These are phyloP conservation scores for Mactromeris polynyma DNA, from an alignment of 2,888 invertebrate species.

Conservation along the genomic window DNA sequence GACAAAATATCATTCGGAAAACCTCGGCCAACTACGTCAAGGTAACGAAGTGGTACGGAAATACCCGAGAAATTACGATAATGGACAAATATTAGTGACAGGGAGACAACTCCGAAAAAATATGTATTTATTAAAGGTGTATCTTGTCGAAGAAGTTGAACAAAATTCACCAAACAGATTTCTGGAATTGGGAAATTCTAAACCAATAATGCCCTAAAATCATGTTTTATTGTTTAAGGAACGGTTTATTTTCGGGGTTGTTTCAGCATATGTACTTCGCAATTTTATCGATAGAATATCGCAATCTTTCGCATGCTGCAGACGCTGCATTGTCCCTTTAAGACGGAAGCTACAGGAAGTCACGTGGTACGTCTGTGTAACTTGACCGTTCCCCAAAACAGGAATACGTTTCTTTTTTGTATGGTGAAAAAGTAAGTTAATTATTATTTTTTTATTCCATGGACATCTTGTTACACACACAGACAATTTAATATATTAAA, in stretches of 20 bases:
- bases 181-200: too few relatives aligned
- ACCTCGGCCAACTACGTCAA: too few relatives aligned
- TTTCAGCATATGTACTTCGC: too few relatives aligned
- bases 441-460: not conserved
- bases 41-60: too few relatives aligned
- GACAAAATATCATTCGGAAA: too few relatives aligned
- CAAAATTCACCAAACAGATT: too few relatives aligned
- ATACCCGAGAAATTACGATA: too few relatives aligned
- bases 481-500: not conserved
- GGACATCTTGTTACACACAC: not conserved
- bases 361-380: slow-evolving; percentile 29
- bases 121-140: not conserved
- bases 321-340: not conserved
- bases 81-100: slow-evolving; percentile 25
- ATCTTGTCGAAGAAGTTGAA: not conserved
- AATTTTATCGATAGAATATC: too few relatives aligned
- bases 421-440: not conserved
- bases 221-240: too few relatives aligned
- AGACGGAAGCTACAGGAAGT: slow-evolving; percentile 24
- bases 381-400: not conserved
- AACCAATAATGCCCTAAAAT: too few relatives aligned
- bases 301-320: too few relatives aligned
- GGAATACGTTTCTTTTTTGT: not conserved
- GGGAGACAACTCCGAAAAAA: slow-evolving; percentile 38
- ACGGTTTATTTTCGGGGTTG: too few relatives aligned